Evolutionary conservation across 2,797 vertebrate species (phyloP), one percentile per base, ranked within the genome.

Genomic region (Gallinago stenura): DNA sequence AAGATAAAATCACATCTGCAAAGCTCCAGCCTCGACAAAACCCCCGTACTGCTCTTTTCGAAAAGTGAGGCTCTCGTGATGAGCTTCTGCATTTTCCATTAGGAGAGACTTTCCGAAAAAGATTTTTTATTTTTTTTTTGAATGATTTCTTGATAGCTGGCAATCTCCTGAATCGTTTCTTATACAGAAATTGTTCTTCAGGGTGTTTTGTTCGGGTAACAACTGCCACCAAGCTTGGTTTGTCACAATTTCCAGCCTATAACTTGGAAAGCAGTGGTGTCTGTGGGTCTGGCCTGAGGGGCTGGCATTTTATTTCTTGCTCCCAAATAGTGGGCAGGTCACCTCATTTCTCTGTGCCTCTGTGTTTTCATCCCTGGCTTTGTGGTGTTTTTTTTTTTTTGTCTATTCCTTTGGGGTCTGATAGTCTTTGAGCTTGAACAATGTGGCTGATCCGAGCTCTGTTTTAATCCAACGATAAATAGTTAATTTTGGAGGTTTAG

Each of bases 401-500:
- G 22, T 83, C 48, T 80, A 0, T 91, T 91, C 80, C 66, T 82
- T 60, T 88, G 66, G 73, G 68, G 7, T 82, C 35, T 0, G 0
- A 35, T 26, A 72, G 76, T 68, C 62, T 79, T 91, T 70, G 77
- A 86, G 56, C n/a, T 73, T 41, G 58, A 77, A 35, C 77, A 84
- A 25, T 12, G 73, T 39, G 58, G 37, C 62, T 66, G 70, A 45
- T 30, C 64, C 14, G 33, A 82, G 78, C 45, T 82, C 48, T 33
- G 54, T n/a, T 90, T 53, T 88, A 88, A 84, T 66, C 33, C 80
- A 53, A 2, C 93, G 83, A 96, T 95, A 90, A 96, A 94, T 87
- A 87, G 93, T 95, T 96, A 95, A 95, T 96, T 95, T 92, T 79
- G 91, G 56, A 80, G 85, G 88, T 75, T 93, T 89, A 77, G 51